phyloP scores from a whole-genome alignment of 1,140 invertebrate species.

The Potamilus streckersoni region DNA sequence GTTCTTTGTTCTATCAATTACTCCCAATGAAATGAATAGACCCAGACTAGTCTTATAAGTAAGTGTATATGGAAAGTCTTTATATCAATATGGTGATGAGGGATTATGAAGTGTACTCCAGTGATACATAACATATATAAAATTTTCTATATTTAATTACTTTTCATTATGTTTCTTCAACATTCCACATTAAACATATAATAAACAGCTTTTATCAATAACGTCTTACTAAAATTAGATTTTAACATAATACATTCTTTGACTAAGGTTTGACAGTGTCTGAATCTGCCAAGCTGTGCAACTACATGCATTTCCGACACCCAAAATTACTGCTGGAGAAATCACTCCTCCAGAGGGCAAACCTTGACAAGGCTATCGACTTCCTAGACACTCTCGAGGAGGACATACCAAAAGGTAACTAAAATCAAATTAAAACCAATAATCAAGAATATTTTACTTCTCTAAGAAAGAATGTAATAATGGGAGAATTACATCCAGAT shows the following conservation, averaged over 20 bases:
- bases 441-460: not conserved
- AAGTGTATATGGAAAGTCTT: too few relatives aligned
- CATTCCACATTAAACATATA: too few relatives aligned
- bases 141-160: too few relatives aligned
- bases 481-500: not conserved
- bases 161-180: too few relatives aligned
- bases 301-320: slow-evolving; percentile 68
- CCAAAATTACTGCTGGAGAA: slow-evolving; percentile 59
- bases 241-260: not conserved
- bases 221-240: too few relatives aligned
- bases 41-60: too few relatives aligned
- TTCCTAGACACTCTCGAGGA: slow-evolving; percentile 68
- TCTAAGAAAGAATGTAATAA: not conserved
- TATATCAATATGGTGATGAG: too few relatives aligned
- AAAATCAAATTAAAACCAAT: not conserved
- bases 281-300: slow-evolving; percentile 66
- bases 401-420: slow-evolving; percentile 66
- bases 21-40: too few relatives aligned
- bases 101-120: too few relatives aligned
- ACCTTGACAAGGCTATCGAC: slow-evolving; percentile 67
- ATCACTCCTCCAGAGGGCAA: slow-evolving; percentile 59
- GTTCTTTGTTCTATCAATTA: too few relatives aligned
- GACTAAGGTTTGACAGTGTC: slow-evolving; percentile 62
- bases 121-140: too few relatives aligned
- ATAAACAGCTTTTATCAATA: too few relatives aligned